Evolutionary conservation across 2,113 vertebrate species (phyloP).

Genomic region (Megaptera novaeangliae): DNA sequence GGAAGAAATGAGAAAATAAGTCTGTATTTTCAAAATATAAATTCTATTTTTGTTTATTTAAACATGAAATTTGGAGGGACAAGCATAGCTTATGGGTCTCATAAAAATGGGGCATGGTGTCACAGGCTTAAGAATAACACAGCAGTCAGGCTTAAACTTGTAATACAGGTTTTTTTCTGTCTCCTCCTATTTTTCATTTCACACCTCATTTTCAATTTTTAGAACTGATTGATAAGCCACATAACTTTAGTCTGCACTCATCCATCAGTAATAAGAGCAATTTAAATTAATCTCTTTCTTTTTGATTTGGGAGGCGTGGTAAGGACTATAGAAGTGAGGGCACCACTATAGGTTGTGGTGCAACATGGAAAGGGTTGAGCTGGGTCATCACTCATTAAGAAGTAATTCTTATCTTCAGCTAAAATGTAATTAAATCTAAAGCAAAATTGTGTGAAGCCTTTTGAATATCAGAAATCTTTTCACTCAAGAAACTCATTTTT

Average conservation of each 20-base stretch:
- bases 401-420: background rate
- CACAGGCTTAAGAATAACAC: background rate
- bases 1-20: background rate
- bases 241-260: background rate
- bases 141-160: background rate
- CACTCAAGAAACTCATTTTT: background rate
- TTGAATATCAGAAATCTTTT: background rate
- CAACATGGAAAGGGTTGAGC: background rate
- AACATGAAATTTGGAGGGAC: background rate
- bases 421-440: background rate
- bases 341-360: background rate
- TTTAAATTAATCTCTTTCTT: background rate
- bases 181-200: background rate
- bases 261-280: background rate
- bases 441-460: background rate
- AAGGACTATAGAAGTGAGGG: background rate
- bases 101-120: background rate
- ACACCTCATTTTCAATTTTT: background rate
- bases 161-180: background rate
- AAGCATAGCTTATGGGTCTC: background rate
- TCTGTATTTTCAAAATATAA: background rate
- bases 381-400: background rate
- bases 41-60: background rate
- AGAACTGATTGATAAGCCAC: background rate
- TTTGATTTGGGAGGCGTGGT: background rate